phyloP scores from a whole-genome alignment of 2,888 invertebrate species.

The Meghimatium bilineatum region DNA sequence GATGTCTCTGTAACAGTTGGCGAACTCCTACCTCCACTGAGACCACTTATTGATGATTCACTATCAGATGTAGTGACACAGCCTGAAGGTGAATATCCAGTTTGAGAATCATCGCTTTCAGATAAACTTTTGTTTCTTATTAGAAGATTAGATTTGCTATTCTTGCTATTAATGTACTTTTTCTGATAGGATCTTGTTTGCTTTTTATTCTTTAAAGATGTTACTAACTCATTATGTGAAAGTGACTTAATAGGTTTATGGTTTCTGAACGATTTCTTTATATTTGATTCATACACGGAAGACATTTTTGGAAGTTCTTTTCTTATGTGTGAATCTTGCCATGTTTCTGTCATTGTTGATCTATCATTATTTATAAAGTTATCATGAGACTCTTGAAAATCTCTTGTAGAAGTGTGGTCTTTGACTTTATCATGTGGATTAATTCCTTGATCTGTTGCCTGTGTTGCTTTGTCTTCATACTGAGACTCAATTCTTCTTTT shows the following conservation, averaged over 20 bases:
- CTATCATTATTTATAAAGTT: background rate
- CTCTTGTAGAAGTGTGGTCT: background rate
- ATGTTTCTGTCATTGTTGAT: background rate
- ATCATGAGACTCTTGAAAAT: background rate
- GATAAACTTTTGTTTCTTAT: slow-evolving; percentile 4
- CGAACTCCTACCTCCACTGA: background rate
- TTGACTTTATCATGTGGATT: background rate
- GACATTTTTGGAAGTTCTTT: background rate
- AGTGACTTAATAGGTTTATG: background rate
- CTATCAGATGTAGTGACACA: slow-evolving; percentile 20
- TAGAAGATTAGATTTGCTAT: background rate
- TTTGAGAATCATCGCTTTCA: background rate
- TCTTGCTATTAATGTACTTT: background rate
- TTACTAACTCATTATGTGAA: background rate
- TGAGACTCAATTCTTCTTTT: background rate
- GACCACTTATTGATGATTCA: slow-evolving; percentile 22
- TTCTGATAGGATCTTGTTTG: background rate
- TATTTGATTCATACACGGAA: background rate
- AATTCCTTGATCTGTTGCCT: background rate
- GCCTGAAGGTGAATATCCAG: slow-evolving; percentile 17
- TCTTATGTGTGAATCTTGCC: background rate
- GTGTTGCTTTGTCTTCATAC: slow-evolving; percentile 30
- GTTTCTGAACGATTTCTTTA: background rate
- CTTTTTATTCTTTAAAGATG: background rate
- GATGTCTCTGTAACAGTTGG: background rate